These are phyloP conservation scores for Odontothrips loti DNA, from an alignment of 2,888 invertebrate genomes.

Conservation along the genomic window DNA sequence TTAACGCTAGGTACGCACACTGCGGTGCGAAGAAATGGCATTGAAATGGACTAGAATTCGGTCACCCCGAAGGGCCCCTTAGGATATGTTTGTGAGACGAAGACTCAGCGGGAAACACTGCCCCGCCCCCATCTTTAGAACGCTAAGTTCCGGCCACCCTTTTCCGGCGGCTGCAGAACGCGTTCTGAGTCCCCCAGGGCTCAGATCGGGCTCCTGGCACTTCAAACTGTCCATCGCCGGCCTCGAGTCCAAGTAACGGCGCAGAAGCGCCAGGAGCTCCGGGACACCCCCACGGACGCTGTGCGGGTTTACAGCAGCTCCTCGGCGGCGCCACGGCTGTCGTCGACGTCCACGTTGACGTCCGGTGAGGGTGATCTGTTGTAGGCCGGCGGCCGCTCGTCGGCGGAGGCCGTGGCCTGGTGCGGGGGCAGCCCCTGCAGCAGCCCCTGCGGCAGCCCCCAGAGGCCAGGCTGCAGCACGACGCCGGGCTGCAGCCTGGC, in stretches of 20 bases:
- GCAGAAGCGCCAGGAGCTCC: no score
- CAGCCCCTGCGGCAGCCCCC: conserved; percentile 1
- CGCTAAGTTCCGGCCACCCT: no score
- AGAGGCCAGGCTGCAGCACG: conserved; percentile 4
- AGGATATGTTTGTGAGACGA: neutral
- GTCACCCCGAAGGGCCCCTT: neutral
- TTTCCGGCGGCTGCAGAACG: neutral
- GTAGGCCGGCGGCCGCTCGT: neutral
- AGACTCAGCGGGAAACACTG: neutral
- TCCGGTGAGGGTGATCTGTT: neutral
- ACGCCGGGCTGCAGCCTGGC: conserved; percentile 9
- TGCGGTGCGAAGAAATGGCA: no score
- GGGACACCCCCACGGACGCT: no score
- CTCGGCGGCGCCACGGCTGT: neutral
- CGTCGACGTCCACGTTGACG: neutral
- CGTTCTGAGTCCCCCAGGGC: neutral
- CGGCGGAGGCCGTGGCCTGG: neutral
- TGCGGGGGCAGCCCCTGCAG: neutral
- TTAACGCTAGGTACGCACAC: neutral
- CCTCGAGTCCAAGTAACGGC: no score
- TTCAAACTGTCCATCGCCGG: no score
- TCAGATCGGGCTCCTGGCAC: no score
- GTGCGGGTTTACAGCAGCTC: neutral
- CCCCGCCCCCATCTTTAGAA: neutral
- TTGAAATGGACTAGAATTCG: conserved; percentile 2